A percentile compares a stretch with the other conserved stretches of the same genome.
phyloP scores from a whole-genome alignment of 2,113 vertebrate species.

The Galeopterus variegatus region DNA sequence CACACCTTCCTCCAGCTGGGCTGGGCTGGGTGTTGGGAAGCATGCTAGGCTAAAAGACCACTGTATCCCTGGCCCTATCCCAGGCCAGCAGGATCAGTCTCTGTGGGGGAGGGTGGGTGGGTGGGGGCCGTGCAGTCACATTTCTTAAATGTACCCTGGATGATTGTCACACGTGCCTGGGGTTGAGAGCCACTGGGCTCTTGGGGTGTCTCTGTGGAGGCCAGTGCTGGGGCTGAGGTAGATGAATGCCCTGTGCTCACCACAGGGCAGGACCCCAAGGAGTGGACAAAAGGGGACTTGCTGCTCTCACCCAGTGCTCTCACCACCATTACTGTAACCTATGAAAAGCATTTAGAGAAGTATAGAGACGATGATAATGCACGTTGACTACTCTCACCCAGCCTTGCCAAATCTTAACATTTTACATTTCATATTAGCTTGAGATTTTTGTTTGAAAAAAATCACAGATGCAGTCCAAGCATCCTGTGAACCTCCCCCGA shows the following conservation, averaged over 20 bases:
- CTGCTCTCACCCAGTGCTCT: background rate
- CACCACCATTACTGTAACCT: background rate
- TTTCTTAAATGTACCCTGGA: background rate
- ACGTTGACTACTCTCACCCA: too few species aligned
- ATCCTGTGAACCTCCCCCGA: background rate
- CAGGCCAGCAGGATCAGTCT: background rate
- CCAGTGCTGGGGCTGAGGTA: background rate
- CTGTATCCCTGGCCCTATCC: background rate
- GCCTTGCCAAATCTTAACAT: background rate
- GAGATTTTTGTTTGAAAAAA: background rate
- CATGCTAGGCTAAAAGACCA: background rate
- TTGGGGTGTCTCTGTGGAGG: background rate
- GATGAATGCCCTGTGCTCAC: background rate
- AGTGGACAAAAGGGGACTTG: background rate
- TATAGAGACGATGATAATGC: background rate
- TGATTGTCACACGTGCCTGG: background rate
- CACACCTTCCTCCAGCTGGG: background rate
- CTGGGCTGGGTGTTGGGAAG: too few species aligned
- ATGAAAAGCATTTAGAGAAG: background rate
- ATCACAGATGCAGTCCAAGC: background rate
- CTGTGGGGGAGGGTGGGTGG: too few species aligned
- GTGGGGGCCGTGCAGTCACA: too few species aligned
- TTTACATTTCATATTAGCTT: background rate
- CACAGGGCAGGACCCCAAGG: background rate
- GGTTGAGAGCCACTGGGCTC: background rate